Percentiles rank a stretch among this genome's conserved stretches.
Conservation (phyloP, 2,888 invertebrate genomes). For the Phaedon cochleariae region DNA sequence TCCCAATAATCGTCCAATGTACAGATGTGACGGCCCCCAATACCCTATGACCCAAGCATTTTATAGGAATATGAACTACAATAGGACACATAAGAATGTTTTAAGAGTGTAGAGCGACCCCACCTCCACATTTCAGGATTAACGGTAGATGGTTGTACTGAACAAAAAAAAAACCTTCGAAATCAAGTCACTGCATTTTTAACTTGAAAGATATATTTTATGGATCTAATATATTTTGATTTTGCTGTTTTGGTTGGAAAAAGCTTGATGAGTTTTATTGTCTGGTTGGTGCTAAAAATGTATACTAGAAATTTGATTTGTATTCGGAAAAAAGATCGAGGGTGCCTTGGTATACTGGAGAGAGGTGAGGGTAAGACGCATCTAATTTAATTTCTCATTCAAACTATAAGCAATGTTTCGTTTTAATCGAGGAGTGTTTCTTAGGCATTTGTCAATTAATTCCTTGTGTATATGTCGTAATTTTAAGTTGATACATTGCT, state of each 20-base stretch:
- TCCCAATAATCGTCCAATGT: constrained; percentile 53
- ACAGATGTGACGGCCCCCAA: constrained; percentile 57
- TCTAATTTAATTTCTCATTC: constrained; percentile 38
- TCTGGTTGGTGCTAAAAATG: constrained; percentile 38
- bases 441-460: constrained; percentile 41
- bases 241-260: constrained; percentile 41
- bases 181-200: constrained; percentile 19
- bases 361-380: constrained; percentile 19
- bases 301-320: constrained; percentile 19
- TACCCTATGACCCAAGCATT: constrained; percentile 56
- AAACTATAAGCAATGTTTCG: constrained; percentile 55
- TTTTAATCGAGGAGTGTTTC: constrained; percentile 19
- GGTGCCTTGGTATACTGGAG: constrained; percentile 45
- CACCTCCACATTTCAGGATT: constrained; percentile 33
- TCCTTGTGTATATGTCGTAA: constrained; percentile 43
- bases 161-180: constrained; percentile 10
- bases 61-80: constrained; percentile 58
- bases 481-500: constrained; percentile 51
- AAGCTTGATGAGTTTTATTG: constrained; percentile 41
- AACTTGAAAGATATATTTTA: constrained; percentile 19
- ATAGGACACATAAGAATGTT: constrained; percentile 58
- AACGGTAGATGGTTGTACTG: constrained; percentile 39
- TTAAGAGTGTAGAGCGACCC: constrained; percentile 54
- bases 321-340: constrained; percentile 35
- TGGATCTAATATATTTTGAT: constrained; percentile 41